Conservation (phyloP, 2,797 vertebrate species). For the Ficedula albicollis region DNA sequence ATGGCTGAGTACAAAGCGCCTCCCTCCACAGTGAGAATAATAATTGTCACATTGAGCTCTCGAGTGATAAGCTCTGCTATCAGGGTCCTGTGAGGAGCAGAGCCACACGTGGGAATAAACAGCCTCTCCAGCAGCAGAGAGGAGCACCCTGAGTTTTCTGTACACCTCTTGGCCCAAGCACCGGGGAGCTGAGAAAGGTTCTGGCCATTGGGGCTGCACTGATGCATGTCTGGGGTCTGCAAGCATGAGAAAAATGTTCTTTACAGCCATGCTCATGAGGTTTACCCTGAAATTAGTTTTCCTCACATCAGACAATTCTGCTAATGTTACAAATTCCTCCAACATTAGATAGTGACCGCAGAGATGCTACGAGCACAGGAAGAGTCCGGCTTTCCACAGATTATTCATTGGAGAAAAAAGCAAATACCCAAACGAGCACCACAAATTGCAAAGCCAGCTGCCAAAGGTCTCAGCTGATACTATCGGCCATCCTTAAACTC, state of each 20-base stretch:
- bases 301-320: conserved; percentile 21
- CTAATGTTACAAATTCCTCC: conserved; percentile 56
- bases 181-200: accelerated
- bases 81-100: not conserved
- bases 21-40: not conserved
- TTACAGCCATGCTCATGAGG: not conserved
- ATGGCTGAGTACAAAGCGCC: not conserved
- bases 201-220: not conserved
- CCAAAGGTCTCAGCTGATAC: conserved; percentile 40
- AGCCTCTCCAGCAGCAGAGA: not conserved
- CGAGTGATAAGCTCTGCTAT: not conserved
- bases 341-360: conserved; percentile 32
- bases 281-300: conserved; percentile 1
- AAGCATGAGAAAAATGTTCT: not conserved
- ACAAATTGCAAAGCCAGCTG: conserved; percentile 47
- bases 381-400: conserved; percentile 20
- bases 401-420: conserved; percentile 44
- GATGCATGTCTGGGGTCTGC: accelerated
- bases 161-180: not conserved
- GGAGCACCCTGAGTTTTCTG: not conserved
- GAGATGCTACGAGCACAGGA: not conserved
- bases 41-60: not conserved
- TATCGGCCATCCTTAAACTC: not conserved
- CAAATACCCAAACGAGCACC: conserved; percentile 33
- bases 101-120: not conserved